Percentiles rank a stretch among this genome's conserved stretches.
These are phyloP conservation scores for Trichechus manatus DNA, from an alignment of 2,113 vertebrate genomes.

Conservation along the genomic window DNA sequence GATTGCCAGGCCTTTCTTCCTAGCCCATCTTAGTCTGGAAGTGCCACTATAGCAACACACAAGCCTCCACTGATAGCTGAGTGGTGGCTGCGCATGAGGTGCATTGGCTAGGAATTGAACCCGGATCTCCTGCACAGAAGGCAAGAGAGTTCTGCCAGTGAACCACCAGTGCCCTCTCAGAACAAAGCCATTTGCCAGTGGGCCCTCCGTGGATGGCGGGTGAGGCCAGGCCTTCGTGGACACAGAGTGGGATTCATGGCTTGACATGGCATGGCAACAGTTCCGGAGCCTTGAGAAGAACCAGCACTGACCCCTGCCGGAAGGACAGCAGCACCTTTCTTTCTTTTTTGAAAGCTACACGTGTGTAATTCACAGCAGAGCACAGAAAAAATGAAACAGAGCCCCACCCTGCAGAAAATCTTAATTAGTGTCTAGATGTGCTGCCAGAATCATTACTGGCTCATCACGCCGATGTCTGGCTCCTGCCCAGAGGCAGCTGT, in stretches of 20 bases:
- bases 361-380: not conserved
- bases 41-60: too few species aligned
- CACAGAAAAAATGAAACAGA: not conserved
- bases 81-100: too few species aligned
- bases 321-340: not conserved
- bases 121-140: too few species aligned
- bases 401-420: not conserved
- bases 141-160: too few species aligned
- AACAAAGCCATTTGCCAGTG: not conserved
- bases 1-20: too few species aligned
- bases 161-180: not conserved
- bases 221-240: not conserved
- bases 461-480: not conserved
- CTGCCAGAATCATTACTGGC: accelerated
- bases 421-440: not conserved
- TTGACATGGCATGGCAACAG: accelerated
- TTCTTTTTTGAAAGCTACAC: not conserved
- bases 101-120: too few species aligned
- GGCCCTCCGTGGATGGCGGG: too few species aligned
- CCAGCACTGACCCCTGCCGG: not conserved
- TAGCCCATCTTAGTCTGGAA: too few species aligned
- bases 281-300: not conserved
- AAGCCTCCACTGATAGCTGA: too few species aligned
- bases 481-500: not conserved
- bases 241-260: accelerated